A percentile compares a stretch with the other conserved stretches of the same genome.
Conservation (phyloP, 1,140 invertebrate genomes). For the Polypedilum pembai region DNA sequence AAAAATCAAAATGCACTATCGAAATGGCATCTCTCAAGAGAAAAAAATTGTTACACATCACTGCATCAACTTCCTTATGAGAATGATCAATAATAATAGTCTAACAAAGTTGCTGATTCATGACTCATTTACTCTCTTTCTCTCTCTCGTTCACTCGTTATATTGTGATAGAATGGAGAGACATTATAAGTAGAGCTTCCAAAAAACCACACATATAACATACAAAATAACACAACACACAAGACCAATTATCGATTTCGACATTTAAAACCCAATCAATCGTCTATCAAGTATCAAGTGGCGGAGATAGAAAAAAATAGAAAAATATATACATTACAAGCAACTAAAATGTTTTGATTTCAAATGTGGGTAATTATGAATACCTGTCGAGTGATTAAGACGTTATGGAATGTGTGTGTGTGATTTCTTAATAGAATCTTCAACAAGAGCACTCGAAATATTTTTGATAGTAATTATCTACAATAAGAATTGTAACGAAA, state of each 20-base stretch:
- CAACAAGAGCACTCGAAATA: neutral
- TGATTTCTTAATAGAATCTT: neutral
- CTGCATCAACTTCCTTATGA: neutral
- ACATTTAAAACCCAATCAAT: slow-evolving; percentile 8
- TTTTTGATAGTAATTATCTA: neutral
- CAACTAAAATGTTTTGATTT: too few relatives aligned
- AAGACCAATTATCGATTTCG: neutral
- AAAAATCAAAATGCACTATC: neutral
- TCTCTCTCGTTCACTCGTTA: too few relatives aligned
- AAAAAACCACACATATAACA: neutral
- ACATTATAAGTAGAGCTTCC: neutral
- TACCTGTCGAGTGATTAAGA: too few relatives aligned
- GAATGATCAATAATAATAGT: neutral
- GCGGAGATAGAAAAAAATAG: neutral
- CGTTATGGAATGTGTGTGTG: too few relatives aligned
- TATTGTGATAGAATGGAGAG: neutral
- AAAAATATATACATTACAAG: too few relatives aligned
- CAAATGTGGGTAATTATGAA: too few relatives aligned
- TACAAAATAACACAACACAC: neutral
- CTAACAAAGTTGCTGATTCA: slow-evolving; percentile 11
- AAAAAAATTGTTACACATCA: neutral
- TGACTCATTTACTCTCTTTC: neutral
- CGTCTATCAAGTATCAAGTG: neutral
- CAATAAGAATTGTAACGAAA: neutral
- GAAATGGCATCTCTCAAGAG: neutral